Evolutionary conservation across 2,113 vertebrate genomes (phyloP), one percentile per base, ranked within the genome.

Genomic region (Puffinus mauretanicus): DNA sequence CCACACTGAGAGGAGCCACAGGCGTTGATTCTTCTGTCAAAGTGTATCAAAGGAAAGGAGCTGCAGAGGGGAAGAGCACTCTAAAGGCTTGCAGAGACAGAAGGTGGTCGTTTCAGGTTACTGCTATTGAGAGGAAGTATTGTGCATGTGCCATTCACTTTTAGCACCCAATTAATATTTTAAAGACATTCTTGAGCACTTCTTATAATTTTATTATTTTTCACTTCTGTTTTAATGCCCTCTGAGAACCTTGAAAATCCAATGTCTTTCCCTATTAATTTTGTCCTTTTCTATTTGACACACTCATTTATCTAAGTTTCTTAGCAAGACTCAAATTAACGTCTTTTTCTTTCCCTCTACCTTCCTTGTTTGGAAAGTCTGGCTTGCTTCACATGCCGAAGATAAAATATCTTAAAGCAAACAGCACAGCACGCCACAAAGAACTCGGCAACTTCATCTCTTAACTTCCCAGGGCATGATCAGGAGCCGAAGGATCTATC

Each of bases 151-250:
- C 16, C 67, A 60, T 81, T 95, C 70, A 88, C 78, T 94, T 96
- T 96, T 85, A 94, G 69, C 34, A 89, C 26, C 11, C 64, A 71
- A 54, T 96, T 94, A 93, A 94, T 96, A 76, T 80, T 95, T 97
- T 91, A 86, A 79, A 96, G 78, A 66, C 6, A 17, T 66, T 93
- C 42, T 88, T 9, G 6, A 81, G 29, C 8, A 51, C 13, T 85
- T 86, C 66, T 91, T 61, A 49, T 34, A 30, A 80, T 94, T 96
- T 88, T 82, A 82, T 78, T 94, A 69, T 83, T 96, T 97, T 94
- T 94, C 44, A 64, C 16, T 95, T 95, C 83, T 88, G 13, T 88
- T 96, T 92, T 49, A 86, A 86, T 60, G 60, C 7, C 34, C 44
- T 82, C 58, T 85, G 47, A 94, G 90, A 94, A 90, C 46, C 40